phyloP scores from a whole-genome alignment of 2,797 vertebrate species.

The Florisuga fusca region DNA sequence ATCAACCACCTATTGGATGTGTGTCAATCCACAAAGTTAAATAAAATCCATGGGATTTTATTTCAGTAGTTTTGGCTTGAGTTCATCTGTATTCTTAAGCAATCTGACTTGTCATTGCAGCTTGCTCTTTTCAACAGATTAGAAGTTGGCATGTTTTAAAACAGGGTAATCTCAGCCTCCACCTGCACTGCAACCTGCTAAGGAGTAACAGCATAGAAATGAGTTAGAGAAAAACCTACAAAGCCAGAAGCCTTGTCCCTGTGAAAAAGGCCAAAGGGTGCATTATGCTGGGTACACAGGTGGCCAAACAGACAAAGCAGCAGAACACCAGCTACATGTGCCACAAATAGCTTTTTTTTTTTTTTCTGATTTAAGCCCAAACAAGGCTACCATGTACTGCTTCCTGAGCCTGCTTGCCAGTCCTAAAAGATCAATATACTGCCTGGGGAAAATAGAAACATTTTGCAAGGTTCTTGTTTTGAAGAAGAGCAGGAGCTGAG shows the following conservation, averaged over 20 bases:
- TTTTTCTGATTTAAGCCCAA: slow-evolving; percentile 7
- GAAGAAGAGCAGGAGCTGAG: background rate
- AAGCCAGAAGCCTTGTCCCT: slow-evolving; percentile 16
- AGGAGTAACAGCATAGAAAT: background rate
- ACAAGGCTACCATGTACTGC: background rate
- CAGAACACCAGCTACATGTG: background rate
- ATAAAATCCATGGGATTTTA: background rate
- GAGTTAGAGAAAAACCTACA: background rate
- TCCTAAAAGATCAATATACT: background rate
- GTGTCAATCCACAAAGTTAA: background rate
- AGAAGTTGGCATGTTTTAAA: slow-evolving; percentile 33
- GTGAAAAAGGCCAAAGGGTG: background rate
- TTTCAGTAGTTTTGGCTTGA: background rate
- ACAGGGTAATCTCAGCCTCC: slow-evolving; percentile 23
- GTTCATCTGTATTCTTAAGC: background rate
- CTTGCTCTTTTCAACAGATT: slow-evolving; percentile 38
- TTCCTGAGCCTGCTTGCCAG: background rate
- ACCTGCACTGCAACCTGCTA: background rate
- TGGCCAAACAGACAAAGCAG: slow-evolving; percentile 30
- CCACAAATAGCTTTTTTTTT: background rate
- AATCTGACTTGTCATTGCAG: background rate
- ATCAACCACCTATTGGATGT: background rate
- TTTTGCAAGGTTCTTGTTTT: background rate
- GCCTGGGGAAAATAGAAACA: background rate
- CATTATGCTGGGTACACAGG: slow-evolving; percentile 52